Conservation (phyloP, 1,140 invertebrate species). For the Lycorma delicatula region DNA sequence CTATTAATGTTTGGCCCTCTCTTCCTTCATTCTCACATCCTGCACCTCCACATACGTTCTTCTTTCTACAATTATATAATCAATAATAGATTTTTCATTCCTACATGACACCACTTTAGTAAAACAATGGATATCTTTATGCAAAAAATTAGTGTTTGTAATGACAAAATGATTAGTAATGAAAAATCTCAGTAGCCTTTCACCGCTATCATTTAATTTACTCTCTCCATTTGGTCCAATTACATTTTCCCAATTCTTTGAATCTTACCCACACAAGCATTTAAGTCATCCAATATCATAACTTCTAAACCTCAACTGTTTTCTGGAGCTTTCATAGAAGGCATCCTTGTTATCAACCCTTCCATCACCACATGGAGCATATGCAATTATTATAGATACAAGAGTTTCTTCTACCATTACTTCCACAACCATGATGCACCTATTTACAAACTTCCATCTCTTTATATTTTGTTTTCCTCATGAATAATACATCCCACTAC, state of each 20-base stretch:
- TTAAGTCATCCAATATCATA: slow-evolving; percentile 3
- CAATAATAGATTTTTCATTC: neutral
- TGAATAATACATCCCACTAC: slow-evolving; percentile 5
- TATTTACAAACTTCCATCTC: slow-evolving; percentile 10
- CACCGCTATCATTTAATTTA: neutral
- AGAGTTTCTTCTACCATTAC: neutral
- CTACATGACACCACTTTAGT: neutral
- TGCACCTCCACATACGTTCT: neutral
- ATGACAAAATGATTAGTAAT: neutral
- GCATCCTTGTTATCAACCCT: neutral
- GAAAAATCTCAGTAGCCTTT: slow-evolving; percentile 5
- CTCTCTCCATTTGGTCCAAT: slow-evolving; percentile 7
- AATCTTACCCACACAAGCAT: slow-evolving; percentile 3
- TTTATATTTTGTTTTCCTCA: neutral
- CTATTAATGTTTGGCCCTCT: slow-evolving; percentile 1
- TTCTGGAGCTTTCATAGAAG: slow-evolving; percentile 12
- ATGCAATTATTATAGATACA: neutral
- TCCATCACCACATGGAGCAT: neutral
- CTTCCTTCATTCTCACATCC: slow-evolving; percentile 3
- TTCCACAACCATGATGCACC: slow-evolving; percentile 5
- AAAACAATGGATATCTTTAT: slow-evolving; percentile 4
- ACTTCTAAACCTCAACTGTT: slow-evolving; percentile 1
- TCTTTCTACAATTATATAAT: neutral
- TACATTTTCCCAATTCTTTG: neutral
- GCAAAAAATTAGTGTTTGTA: slow-evolving; percentile 5